A percentile compares a stretch with the other conserved stretches of the same genome.
Conservation (phyloP, 2,888 invertebrate genomes). For the Polydesmus complanatus region DNA sequence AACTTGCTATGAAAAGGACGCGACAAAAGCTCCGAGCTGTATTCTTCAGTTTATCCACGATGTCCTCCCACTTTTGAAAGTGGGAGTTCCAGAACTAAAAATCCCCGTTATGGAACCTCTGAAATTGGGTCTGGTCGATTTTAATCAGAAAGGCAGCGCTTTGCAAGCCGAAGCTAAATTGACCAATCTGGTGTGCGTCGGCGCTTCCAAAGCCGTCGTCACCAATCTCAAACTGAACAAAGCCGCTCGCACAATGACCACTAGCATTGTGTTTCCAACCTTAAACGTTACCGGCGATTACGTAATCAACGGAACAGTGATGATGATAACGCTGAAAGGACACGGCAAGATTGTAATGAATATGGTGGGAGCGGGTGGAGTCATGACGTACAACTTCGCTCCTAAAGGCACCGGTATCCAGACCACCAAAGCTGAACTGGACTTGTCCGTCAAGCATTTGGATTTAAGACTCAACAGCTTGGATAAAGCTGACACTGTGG, state of each 20-base stretch:
- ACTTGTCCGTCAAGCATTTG: conserved; percentile 41
- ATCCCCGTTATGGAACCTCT: background rate
- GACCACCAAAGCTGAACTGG: conserved; percentile 43
- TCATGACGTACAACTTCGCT: background rate
- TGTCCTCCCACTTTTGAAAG: background rate
- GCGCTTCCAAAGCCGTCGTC: background rate
- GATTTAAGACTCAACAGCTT: conserved; percentile 45
- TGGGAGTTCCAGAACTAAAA: background rate
- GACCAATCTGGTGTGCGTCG: background rate
- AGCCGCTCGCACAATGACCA: background rate
- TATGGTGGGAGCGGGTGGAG: background rate
- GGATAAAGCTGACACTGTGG: conserved; percentile 57
- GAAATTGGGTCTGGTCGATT: background rate
- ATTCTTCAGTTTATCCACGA: background rate
- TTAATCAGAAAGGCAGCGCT: background rate
- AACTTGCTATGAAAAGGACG: background rate
- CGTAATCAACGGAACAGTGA: background rate
- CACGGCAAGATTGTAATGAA: background rate
- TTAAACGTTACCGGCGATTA: background rate
- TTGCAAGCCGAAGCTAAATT: background rate
- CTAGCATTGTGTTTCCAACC: background rate
- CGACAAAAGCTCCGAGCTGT: background rate
- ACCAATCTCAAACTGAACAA: background rate
- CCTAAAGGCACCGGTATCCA: conserved; percentile 22
- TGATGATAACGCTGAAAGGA: background rate